Conservation (phyloP, 2,113 vertebrate species). For the Aplodontia rufa region DNA sequence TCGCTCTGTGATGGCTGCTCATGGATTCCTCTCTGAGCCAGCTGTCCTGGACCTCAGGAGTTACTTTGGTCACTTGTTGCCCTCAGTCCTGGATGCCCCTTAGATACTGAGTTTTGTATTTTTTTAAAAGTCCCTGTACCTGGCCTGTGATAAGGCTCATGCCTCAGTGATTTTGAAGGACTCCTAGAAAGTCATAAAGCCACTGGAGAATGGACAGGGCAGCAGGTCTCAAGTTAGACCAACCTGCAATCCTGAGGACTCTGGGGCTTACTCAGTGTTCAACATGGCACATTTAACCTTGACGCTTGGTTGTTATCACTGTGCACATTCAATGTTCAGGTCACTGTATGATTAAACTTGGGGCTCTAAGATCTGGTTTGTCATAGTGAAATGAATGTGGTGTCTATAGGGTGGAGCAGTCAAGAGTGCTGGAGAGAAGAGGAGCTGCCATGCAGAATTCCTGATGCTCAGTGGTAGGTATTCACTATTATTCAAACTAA, state of each 20-base stretch:
- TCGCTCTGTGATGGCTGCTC: neutral
- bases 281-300: neutral
- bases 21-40: neutral
- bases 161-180: neutral
- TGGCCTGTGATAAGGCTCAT: neutral
- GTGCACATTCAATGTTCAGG: neutral
- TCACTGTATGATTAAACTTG: too few species aligned
- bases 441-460: neutral
- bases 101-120: neutral
- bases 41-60: accelerated
- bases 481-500: neutral
- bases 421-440: neutral
- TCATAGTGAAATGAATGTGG: neutral
- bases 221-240: neutral
- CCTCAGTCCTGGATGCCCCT: neutral
- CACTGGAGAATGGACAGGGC: neutral
- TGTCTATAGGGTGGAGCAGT: neutral
- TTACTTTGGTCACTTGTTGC: neutral
- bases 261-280: neutral
- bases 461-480: neutral
- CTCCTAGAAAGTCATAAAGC: neutral
- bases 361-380: neutral
- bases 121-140: neutral
- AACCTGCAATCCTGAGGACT: neutral
- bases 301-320: neutral